Base-by-base conservation (phyloP, 1,140 invertebrate species). In the Drosophila lacteicornis region DNA sequence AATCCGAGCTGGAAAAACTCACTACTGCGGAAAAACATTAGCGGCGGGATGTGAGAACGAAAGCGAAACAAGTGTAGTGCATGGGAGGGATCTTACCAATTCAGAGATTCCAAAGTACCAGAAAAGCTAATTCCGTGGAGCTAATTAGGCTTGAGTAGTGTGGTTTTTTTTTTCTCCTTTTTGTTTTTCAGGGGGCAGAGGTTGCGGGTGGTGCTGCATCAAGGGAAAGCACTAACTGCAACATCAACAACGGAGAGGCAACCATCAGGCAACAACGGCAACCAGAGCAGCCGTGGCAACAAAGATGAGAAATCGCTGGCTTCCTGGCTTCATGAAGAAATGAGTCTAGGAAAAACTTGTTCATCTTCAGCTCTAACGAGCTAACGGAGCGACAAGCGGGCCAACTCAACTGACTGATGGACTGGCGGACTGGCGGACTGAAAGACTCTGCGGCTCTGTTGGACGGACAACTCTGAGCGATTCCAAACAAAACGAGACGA, bases 351-450 rank as follows among this genome's bases (percentile, higher is more conserved):
- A 80, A 79, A 88, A 88, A 88, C 85, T 90, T 90, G 85, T 88
- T 85, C 85, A 88, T 88, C 85, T 90, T 85, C 67, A 73, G 66
- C 81, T 79, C 69, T 86, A 86, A 86, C 82, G 83, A 85, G 79
- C 73, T 67, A 73, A 73, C 69, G 69, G 69, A 73, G 55, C 69
- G 65, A 68, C 75, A 77, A 68, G 59, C 66, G 47, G 76, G 45
- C 74, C 43, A 69, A 78, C 50, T 42, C 45, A 42, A 42, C 57
- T 66, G 75, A 50, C 50, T 55, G 55, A 56, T 58, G 55, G 66
- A 67, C 61, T 46, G 60, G 38, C 38, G 36, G 56, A 43, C 51
- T 25, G 47, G 47, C 50, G 47, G 55, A 40, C 61, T 33, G 58
- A 17, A 36, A 53, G 51, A 25, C 53, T 40, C 33, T 19, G 30